phyloP scores from a whole-genome alignment of 1,140 invertebrate genomes.

The Zophobas atratus region DNA sequence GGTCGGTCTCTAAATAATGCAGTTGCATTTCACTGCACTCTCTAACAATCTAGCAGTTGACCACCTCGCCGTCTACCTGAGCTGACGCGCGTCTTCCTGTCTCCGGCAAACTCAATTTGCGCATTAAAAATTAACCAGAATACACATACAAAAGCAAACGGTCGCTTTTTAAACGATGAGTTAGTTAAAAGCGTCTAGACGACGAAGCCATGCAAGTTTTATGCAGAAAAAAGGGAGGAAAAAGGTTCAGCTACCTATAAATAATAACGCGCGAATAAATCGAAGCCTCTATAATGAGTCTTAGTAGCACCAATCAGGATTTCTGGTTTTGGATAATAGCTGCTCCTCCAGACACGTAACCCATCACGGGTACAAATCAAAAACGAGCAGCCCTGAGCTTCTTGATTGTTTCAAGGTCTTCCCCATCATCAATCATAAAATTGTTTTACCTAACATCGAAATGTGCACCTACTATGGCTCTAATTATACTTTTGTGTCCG shows the following conservation, averaged over 20 bases:
- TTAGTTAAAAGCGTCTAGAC: conserved; percentile 50
- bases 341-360: conserved; percentile 12
- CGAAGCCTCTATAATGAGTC: conserved; percentile 30
- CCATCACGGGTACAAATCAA: conserved; percentile 38
- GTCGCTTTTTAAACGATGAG: conserved; percentile 39
- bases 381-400: conserved; percentile 33
- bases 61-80: conserved; percentile 43
- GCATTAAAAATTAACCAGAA: conserved; percentile 41
- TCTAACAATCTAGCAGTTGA: conserved; percentile 50
- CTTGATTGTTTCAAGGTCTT: conserved; percentile 38
- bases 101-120: conserved; percentile 41
- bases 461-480: conserved; percentile 41
- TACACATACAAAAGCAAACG: conserved; percentile 27
- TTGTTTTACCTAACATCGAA: conserved; percentile 39
- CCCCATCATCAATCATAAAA: conserved; percentile 31
- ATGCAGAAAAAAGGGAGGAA: conserved; percentile 1
- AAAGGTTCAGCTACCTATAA: conserved; percentile 3
- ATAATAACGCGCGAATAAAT: conserved; percentile 33
- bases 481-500: conserved; percentile 42
- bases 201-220: conserved; percentile 9
- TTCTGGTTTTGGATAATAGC: conserved; percentile 33
- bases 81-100: conserved; percentile 27
- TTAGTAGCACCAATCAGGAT: conserved; percentile 27
- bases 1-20: conserved; percentile 52
- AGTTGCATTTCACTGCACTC: conserved; percentile 48